Evolutionary conservation across 2,797 vertebrate genomes (phyloP), one percentile per base, ranked within the genome.

Genomic region (Nyctibius grandis): DNA sequence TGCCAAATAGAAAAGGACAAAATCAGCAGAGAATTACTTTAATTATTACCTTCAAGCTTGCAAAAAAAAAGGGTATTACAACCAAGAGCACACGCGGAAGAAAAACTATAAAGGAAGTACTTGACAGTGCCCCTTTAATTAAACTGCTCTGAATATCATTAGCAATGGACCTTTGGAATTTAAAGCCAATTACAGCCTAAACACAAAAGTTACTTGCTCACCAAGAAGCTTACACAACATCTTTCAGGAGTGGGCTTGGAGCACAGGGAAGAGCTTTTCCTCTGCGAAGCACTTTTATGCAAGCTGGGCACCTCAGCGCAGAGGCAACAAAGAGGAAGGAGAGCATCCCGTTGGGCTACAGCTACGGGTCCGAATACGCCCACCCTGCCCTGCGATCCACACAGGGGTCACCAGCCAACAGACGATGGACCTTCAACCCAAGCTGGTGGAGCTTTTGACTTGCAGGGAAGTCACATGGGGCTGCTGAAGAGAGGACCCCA

Each of bases 11-110:
- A 94, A 92, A 96, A 95, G 94, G 92, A 96, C 91, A 82, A 97
- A 97, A 97, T 96, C 97, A 97, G 93, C 61, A 91, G 97, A 97
- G 92, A 96, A 97, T 96, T 97, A 73, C 77, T 96, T 94, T 97
- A 98, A 97, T 97, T 97, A 97, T 95, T 96, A 97, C 95, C 96
- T 97, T 93, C 92, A 57, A 95, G 95, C 93, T 95, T 65, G 26
- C 44, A 60, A 64, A 82, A 91, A 93, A 34, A 40, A n/a, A 63
- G 22, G 47, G 53, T 91, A 94, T 89, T 94, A 68, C 86, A 93
- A 69, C 91, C 6, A 6, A 94, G 93, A 95, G 64, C 59, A 45
- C 50, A 48, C 19, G 50, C 40, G 1, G 88, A 91, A 95, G 73
- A 91, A 91, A 95, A 96, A 96, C 95, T 93, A 94, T 92, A 96